phyloP scores from a whole-genome alignment of 2,888 invertebrate species.

The Margaritifera margaritifera region DNA sequence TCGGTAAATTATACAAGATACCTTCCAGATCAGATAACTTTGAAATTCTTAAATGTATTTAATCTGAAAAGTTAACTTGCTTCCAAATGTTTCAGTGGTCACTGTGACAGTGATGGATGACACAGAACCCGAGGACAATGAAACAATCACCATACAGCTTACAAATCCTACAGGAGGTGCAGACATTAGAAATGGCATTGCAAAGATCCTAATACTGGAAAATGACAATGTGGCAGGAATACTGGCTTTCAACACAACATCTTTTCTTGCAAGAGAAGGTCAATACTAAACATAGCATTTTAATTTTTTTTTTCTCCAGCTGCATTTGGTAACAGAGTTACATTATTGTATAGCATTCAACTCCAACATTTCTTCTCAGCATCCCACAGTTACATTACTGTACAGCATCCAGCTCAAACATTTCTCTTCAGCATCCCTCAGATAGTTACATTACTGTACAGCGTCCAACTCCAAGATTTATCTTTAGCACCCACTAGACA shows the following conservation, averaged over 20 bases:
- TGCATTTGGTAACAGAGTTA: no score
- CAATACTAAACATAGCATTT: not conserved
- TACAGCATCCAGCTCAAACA: no score
- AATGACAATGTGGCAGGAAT: slow-evolving; percentile 71
- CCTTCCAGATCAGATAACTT: no score
- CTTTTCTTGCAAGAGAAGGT: slow-evolving; percentile 67
- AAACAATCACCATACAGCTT: slow-evolving; percentile 60
- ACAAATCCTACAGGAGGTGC: slow-evolving; percentile 64
- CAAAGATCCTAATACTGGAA: slow-evolving; percentile 63
- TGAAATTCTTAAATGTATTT: not conserved
- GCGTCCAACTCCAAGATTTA: no score
- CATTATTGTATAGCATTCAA: no score
- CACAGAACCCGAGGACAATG: slow-evolving; percentile 61
- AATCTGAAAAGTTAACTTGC: not conserved
- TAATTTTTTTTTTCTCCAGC: not conserved
- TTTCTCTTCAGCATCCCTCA: no score
- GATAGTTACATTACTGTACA: no score
- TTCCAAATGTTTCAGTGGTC: slow-evolving; percentile 51
- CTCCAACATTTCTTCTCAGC: no score
- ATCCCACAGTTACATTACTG: no score
- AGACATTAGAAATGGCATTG: slow-evolving; percentile 45
- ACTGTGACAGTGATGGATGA: slow-evolving; percentile 69
- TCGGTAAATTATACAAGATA: no score
- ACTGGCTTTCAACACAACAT: slow-evolving; percentile 58
- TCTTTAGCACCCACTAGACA: no score